phyloP scores from a whole-genome alignment of 2,797 vertebrate species.

The Chloroceryle amazona region DNA sequence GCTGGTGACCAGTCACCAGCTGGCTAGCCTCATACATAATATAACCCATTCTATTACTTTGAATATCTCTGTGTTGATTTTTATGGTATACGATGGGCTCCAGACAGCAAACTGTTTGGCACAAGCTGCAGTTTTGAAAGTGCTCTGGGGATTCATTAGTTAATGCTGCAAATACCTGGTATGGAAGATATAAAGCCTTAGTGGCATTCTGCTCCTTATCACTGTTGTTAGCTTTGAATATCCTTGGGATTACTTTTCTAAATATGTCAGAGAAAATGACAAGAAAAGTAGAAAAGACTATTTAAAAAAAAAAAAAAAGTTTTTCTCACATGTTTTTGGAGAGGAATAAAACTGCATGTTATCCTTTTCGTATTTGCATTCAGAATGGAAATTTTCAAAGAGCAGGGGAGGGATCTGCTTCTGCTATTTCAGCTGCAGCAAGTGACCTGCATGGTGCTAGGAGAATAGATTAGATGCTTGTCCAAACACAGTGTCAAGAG shows the following conservation, averaged over 20 bases:
- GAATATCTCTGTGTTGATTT: background rate
- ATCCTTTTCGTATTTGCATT: slow-evolving; percentile 30
- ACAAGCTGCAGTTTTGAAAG: background rate
- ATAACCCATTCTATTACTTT: background rate
- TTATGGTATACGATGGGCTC: background rate
- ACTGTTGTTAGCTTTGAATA: background rate
- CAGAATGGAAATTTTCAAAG: slow-evolving; percentile 56
- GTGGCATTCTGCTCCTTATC: background rate
- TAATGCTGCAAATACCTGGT: background rate
- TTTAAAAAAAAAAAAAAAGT: background rate
- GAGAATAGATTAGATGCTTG: background rate
- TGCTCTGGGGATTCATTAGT: background rate
- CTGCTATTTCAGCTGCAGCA: background rate
- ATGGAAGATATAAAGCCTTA: background rate
- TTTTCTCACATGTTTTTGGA: background rate
- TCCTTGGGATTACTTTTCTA: background rate
- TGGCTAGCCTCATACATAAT: background rate
- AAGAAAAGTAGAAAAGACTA: background rate
- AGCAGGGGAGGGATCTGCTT: slow-evolving; percentile 3
- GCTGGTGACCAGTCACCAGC: background rate
- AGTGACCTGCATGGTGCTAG: background rate
- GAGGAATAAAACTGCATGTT: slow-evolving; percentile 31
- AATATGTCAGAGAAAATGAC: background rate
- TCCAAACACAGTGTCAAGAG: background rate
- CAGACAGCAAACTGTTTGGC: background rate